These are phyloP conservation scores for Falco cherrug DNA, from an alignment of 2,797 vertebrate genomes.

Conservation along the genomic window DNA sequence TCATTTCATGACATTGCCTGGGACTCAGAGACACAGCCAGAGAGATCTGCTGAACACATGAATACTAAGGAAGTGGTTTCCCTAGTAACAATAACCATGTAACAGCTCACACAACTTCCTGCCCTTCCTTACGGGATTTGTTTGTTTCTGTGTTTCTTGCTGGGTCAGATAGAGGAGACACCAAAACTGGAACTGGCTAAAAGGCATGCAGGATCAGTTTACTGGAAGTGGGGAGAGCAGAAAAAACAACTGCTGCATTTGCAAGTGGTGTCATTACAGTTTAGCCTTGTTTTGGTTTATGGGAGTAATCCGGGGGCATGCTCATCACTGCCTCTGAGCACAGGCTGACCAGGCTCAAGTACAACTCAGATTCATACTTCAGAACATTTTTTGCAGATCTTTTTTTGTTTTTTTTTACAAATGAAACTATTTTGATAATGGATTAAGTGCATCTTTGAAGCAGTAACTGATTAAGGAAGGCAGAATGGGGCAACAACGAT, in stretches of 20 bases:
- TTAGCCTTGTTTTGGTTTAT: slow-evolving; percentile 6
- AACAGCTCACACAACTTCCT: slow-evolving; percentile 65
- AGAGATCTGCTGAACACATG: slow-evolving; percentile 69
- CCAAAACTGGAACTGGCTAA: slow-evolving; percentile 18
- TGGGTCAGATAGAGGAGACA: slow-evolving; percentile 47
- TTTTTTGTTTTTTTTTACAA: not conserved
- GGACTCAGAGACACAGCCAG: slow-evolving; percentile 25
- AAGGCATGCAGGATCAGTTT: slow-evolving; percentile 12
- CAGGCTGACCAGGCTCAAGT: not conserved
- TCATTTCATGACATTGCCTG: slow-evolving; percentile 36
- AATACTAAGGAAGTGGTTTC: slow-evolving; percentile 79
- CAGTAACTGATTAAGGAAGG: not conserved
- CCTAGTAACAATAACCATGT: slow-evolving; percentile 77
- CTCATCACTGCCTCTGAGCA: not conserved
- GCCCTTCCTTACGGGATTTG: slow-evolving; percentile 64
- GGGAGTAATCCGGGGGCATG: not conserved
- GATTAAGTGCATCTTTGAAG: not conserved
- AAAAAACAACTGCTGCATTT: not conserved
- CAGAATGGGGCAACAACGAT: not conserved
- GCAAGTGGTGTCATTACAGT: not conserved
- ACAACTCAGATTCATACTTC: not conserved
- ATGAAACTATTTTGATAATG: not conserved
- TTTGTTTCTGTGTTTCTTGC: slow-evolving; percentile 62
- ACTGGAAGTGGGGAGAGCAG: slow-evolving; percentile 2
- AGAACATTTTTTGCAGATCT: not conserved